phyloP scores from a whole-genome alignment of 35 echinoderm and acorn worm genomes.

The Hemicentrotus pulcherrimus region DNA sequence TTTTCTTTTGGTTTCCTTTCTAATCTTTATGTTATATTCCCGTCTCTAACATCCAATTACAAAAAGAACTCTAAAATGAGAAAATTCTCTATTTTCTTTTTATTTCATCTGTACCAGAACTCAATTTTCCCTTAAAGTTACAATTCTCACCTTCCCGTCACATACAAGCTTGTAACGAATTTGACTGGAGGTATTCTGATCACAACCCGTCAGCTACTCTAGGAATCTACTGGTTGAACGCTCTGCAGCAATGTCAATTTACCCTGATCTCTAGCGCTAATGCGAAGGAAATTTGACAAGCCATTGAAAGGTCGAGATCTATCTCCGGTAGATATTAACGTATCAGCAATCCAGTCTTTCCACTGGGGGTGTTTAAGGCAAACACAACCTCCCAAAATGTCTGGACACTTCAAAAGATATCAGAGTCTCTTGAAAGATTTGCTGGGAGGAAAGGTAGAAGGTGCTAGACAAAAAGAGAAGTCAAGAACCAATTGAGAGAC shows the following conservation, averaged over 20 bases:
- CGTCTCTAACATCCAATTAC: no score
- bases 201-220: neutral
- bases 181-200: neutral
- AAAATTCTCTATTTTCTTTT: no score
- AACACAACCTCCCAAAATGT: no score
- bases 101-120: no score
- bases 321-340: neutral
- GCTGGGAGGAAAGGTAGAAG: no score
- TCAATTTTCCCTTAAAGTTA: neutral
- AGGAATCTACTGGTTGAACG: neutral
- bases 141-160: neutral
- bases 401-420: no score
- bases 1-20: no score
- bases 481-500: no score
- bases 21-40: no score
- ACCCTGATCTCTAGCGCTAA: neutral
- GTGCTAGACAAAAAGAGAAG: no score
- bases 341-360: neutral
- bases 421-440: no score
- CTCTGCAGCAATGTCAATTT: constrained; percentile 6
- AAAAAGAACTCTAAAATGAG: no score
- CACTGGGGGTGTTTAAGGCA: neutral
- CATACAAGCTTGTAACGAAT: neutral
- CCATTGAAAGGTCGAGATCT: neutral
- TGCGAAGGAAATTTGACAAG: constrained; percentile 10